A percentile compares a stretch with the other conserved stretches of the same genome.
Conservation (phyloP, 2,888 invertebrate genomes). For the Catotricha subobsoleta region DNA sequence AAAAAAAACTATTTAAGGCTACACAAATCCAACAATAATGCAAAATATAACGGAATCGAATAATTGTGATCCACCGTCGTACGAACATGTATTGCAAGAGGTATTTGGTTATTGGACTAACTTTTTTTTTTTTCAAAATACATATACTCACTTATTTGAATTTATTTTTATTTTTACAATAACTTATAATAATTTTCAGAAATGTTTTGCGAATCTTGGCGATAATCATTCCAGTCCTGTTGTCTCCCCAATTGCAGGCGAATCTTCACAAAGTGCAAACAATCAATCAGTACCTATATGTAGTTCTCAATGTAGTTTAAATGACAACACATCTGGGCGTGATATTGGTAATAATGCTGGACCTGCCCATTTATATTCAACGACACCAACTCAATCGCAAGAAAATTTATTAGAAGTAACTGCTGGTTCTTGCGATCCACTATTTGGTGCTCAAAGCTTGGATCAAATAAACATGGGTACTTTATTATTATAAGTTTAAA, state of each 20-base stretch:
- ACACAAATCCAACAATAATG: constrained; percentile 1
- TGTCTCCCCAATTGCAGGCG: not conserved
- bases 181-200: not conserved
- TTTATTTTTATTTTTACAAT: not conserved
- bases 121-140: not conserved
- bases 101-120: not conserved
- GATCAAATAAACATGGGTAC: constrained; percentile 7
- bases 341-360: constrained; percentile 12
- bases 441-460: constrained; percentile 9
- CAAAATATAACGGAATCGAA: not conserved
- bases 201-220: constrained; percentile 2
- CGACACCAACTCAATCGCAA: constrained; percentile 19
- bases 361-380: constrained; percentile 14
- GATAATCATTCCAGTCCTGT: not conserved
- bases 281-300: not conserved
- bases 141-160: not conserved
- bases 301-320: constrained; percentile 8
- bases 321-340: constrained; percentile 3
- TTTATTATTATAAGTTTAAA: not conserved
- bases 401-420: constrained; percentile 16
- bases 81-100: not conserved
- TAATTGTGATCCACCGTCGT: constrained; percentile 1
- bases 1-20: not conserved
- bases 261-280: not conserved
- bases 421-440: constrained; percentile 19